Base-by-base conservation (phyloP, 2,113 vertebrate genomes). In the Tylochromis polylepis region DNA sequence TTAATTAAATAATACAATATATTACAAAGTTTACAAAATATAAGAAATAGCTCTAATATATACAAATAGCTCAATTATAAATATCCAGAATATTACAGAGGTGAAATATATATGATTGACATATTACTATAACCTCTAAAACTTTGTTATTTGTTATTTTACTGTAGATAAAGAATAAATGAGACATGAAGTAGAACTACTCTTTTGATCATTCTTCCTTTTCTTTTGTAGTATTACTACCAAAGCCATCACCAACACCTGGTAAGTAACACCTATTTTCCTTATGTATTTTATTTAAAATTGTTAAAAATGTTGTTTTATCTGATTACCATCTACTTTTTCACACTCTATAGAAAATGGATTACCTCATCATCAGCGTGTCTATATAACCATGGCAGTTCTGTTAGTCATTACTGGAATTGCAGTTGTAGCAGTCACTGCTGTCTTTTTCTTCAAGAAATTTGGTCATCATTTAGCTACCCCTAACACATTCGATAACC, bases 401-500 rank as follows among this genome's bases (percentile, higher is more conserved):
- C 60, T 75, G 3, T 0, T 88, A 5, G n/a, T 51, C 75, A 12
- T 77, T 3, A 12, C 12, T 36, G 67, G 15, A 0, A 38, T 62
- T 14, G 70, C 18, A 34, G 18, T 56, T 2, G 81, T 41, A 18
- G 62, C 43, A 27, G 16, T 20, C 16, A 29, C 77, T 16, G 83
- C 41, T 5, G 15, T 87, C 22, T 46, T 82, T 59, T 0, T 88
- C 53, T 57, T 55, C 0, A 90, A 85, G 51, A 87, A 86, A 31
- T 85, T 31, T 36, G 56, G 70, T 51, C 77, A 14, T 38, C 83
- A 6, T n/a, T 20, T 88, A 62, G 12, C 46, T 0, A 2, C 77
- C 12, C 56, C 55, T 31, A 5, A 62, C 14, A 62, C 83, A 22
- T 90, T 93, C 1, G 78, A 89, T 46, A 95, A 95, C 79, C 92